phyloP scores from a whole-genome alignment of 2,888 invertebrate species.

The Apomyelois bistriatella region DNA sequence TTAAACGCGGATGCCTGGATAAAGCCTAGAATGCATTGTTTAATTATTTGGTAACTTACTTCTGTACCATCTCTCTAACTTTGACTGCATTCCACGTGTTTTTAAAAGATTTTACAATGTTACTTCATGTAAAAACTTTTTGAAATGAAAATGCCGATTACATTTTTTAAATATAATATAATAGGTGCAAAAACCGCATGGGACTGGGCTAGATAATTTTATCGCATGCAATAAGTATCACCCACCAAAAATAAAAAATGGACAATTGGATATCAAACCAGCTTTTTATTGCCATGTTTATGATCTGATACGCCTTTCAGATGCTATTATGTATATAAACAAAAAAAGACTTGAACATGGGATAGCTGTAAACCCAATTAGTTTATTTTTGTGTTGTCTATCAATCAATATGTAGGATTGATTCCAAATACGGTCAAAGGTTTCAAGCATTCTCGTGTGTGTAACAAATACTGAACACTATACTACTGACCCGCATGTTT shows the following conservation, averaged over 20 bases:
- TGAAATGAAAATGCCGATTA: no score
- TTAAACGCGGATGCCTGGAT: neutral
- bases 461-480: conserved; percentile 35
- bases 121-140: no score
- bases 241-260: no score
- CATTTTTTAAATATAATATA: no score
- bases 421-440: conserved; percentile 45
- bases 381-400: conserved; percentile 16
- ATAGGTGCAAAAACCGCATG: no score
- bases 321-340: neutral
- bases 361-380: conserved; percentile 13
- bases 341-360: neutral
- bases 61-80: no score
- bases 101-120: no score
- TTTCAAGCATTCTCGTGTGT: conserved; percentile 35
- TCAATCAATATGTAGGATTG: conserved; percentile 31
- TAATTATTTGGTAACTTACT: neutral
- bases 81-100: no score
- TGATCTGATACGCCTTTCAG: neutral
- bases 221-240: no score
- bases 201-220: no score
- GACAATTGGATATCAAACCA: no score
- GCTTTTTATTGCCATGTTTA: no score
- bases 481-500: conserved; percentile 45
- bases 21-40: neutral